Base-by-base conservation (phyloP, 2,113 vertebrate species). In the Triplophysa rosa region DNA sequence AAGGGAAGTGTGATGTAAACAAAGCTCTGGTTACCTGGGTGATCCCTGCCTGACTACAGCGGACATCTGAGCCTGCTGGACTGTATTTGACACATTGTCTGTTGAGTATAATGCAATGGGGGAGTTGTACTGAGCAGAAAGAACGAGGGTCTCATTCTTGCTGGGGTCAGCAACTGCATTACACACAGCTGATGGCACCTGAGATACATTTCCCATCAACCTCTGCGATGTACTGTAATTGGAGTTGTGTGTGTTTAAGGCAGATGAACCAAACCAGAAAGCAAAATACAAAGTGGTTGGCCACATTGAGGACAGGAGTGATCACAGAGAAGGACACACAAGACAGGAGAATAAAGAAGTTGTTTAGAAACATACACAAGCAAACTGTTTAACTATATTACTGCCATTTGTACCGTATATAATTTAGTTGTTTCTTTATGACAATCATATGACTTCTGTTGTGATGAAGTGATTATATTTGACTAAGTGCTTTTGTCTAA, bases 101-200 rank as follows among this genome's bases (percentile, higher is more conserved):
- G 79, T 80, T 29, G 85, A 84, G 74, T 86, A 82, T 70, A 86
- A 75, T 47, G 67, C 77, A 66, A 86, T 65, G 17, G 85, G 85
- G 52, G 77, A 62, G 69, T 86, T 86, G 82, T 86, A 86, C 74
- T 82, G 82, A 75, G 80, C 52, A 59, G 80, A 58, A 49, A 33
- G 77, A 64, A 47, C 62, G 52, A 65, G 52, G 45, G 67, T 45
- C 37, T 72, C 61, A 45, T 45, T 29, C 16, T 75, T 80, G 74
- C 67, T 61, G 63, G 40, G 63, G 26, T 82, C 72, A 79, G 37
- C 63, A 67, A 66, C 63, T 68, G 71, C 63, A n/a, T 23, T 71
- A 24, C 24, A 73, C 69, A 37, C 70, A n/a, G 63, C 9, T 63
- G 82, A 74, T 11, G 68, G 58, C 19, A 64, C 67, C 21, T 76